These are phyloP conservation scores for Limanda limanda DNA, from an alignment of 2,113 vertebrate species.

Conservation along the genomic window DNA sequence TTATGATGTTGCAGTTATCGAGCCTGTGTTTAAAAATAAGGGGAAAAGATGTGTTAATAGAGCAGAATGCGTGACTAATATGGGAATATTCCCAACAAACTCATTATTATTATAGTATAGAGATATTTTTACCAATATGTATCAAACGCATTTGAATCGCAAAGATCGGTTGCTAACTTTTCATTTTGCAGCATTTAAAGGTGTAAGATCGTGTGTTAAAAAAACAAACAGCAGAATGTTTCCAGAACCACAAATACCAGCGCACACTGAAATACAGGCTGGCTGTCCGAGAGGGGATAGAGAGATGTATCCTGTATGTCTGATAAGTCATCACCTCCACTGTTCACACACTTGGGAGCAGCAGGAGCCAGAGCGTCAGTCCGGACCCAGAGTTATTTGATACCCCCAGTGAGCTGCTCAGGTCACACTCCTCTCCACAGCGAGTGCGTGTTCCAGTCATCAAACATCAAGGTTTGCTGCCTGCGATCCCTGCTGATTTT, in stretches of 20 bases:
- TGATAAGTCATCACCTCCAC: constrained; percentile 43
- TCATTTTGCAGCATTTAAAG: background rate
- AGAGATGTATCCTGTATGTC: constrained; percentile 25
- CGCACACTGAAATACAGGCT: constrained; percentile 32
- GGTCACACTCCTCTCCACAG: constrained; percentile 48
- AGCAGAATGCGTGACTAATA: constrained; percentile 2
- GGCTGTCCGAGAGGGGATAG: constrained; percentile 25
- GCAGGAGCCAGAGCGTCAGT: constrained; percentile 40
- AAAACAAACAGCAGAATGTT: constrained; percentile 7
- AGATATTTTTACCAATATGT: background rate
- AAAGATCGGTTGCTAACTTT: background rate
- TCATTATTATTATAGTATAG: no score
- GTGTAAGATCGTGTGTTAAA: background rate
- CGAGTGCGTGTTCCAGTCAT: constrained; percentile 29
- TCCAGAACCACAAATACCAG: constrained; percentile 34
- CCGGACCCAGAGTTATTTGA: constrained; percentile 33
- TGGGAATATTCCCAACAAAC: background rate
- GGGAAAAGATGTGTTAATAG: background rate
- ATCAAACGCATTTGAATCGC: background rate
- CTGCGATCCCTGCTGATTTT: constrained; percentile 56
- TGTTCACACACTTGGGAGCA: constrained; percentile 26
- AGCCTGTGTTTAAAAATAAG: background rate
- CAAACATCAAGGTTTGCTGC: constrained; percentile 50
- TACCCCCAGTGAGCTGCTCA: constrained; percentile 51
- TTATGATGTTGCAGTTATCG: constrained; percentile 48